These are phyloP conservation scores for Corynorhinus townsendii DNA, from an alignment of 2,113 vertebrate genomes.

Conservation along the genomic window DNA sequence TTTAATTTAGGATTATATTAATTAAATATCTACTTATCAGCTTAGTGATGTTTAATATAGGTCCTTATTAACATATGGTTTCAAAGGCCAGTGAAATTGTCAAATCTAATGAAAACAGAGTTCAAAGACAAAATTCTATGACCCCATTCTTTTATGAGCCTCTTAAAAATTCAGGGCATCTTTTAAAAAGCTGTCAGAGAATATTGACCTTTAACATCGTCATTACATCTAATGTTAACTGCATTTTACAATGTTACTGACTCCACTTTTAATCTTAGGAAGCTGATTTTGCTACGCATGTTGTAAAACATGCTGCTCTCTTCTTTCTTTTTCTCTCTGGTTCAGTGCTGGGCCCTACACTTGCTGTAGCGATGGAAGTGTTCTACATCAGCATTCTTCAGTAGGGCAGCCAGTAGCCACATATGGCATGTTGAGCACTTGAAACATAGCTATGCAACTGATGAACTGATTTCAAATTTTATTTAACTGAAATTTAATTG, in stretches of 20 bases:
- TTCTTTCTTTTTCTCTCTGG: background rate
- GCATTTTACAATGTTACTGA: conserved; percentile 31
- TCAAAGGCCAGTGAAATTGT: conserved; percentile 47
- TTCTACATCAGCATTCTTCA: background rate
- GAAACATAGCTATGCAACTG: background rate
- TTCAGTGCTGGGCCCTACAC: background rate
- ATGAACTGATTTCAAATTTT: background rate
- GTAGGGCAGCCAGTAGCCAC: rapidly evolving
- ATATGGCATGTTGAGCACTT: background rate
- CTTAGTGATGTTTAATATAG: conserved; percentile 48
- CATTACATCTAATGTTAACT: conserved; percentile 14
- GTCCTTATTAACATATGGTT: conserved; percentile 46
- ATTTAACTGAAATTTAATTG: background rate
- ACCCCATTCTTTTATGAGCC: conserved; percentile 50
- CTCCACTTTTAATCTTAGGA: conserved; percentile 13
- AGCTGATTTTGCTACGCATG: conserved; percentile 23
- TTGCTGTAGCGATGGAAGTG: background rate
- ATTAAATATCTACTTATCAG: conserved; percentile 47
- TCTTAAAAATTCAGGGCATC: conserved; percentile 47
- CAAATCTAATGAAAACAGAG: conserved; percentile 56
- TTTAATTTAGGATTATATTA: conserved; percentile 45
- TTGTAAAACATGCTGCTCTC: background rate
- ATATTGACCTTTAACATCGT: conserved; percentile 44
- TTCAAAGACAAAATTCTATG: conserved; percentile 58
- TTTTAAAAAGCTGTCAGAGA: conserved; percentile 46